A percentile compares a stretch with the other conserved stretches of the same genome.
Conservation (phyloP, 2,113 vertebrate species). For the Onychorhynchus coronatus region DNA sequence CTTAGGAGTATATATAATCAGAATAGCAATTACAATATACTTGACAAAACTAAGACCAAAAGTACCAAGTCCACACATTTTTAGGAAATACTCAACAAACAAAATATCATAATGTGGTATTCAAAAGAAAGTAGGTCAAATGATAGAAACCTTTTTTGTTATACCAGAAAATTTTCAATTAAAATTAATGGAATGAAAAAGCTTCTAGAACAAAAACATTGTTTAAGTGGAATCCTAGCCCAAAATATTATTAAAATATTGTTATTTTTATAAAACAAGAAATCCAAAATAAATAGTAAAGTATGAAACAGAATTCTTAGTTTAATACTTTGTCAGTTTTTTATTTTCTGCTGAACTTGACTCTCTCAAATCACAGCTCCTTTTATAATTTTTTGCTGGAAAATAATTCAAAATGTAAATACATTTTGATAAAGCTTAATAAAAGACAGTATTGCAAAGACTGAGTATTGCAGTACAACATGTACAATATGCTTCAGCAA, state of each 20-base stretch:
- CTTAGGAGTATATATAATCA: background rate
- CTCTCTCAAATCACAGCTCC: background rate
- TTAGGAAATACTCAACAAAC: background rate
- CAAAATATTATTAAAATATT: background rate
- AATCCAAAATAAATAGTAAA: background rate
- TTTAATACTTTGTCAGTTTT: background rate
- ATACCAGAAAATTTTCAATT: background rate
- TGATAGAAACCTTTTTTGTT: background rate
- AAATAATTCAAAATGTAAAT: background rate
- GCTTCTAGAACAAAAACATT: background rate
- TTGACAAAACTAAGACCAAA: background rate
- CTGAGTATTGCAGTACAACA: background rate
- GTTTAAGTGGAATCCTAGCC: background rate
- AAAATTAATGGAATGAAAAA: background rate
- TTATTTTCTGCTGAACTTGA: background rate
- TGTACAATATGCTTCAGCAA: background rate
- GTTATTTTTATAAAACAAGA: background rate
- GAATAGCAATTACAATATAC: background rate
- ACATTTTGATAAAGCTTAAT: background rate
- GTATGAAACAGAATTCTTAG: background rate
- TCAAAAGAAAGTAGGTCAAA: background rate
- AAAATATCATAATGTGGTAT: background rate
- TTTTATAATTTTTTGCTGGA: background rate
- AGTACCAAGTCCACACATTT: background rate
- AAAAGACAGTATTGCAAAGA: background rate